Percentiles rank a stretch among this genome's conserved stretches.
phyloP scores from a whole-genome alignment of 2,113 vertebrate genomes.

The Dipodomys merriami region DNA sequence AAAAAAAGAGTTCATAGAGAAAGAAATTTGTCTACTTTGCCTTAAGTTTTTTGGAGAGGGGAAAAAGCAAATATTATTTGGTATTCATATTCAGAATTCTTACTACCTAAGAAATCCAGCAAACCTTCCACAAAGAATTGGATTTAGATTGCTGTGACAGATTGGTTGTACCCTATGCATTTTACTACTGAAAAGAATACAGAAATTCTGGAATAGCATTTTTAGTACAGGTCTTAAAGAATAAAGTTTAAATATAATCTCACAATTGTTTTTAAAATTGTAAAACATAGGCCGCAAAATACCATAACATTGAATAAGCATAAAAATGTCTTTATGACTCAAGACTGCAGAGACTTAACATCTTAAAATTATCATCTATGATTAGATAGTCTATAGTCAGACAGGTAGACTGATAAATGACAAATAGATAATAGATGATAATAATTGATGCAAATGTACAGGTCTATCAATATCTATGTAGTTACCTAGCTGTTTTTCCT shows the following conservation, averaged over 20 bases:
- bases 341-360: background rate
- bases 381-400: background rate
- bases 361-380: background rate
- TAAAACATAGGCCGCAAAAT: background rate
- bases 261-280: background rate
- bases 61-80: background rate
- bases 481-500: background rate
- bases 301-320: background rate
- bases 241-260: background rate
- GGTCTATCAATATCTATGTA: background rate
- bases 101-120: background rate
- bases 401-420: no score
- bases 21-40: background rate
- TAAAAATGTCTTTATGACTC: background rate
- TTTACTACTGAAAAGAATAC: background rate
- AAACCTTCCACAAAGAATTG: background rate
- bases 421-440: no score
- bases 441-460: background rate
- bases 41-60: background rate
- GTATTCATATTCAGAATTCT: background rate
- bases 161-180: rapidly evolving
- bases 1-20: no score
- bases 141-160: background rate
- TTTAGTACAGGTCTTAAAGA: background rate
- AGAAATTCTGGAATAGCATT: background rate